A percentile compares a stretch with the other conserved stretches of the same genome.
These are phyloP conservation scores for Cosmia trapezina DNA, from an alignment of 2,888 invertebrate genomes.

Conservation along the genomic window DNA sequence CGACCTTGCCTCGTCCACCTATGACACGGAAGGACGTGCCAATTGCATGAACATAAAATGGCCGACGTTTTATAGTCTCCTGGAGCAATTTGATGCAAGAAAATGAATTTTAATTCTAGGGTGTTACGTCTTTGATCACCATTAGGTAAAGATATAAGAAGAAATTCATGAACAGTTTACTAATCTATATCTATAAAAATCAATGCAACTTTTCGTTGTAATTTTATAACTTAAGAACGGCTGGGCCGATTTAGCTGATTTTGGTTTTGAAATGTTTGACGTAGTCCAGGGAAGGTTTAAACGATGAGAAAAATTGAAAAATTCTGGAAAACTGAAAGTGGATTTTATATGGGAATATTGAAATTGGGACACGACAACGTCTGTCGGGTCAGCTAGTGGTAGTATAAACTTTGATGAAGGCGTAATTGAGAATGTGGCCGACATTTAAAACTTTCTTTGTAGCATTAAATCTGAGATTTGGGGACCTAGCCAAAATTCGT, in stretches of 20 bases:
- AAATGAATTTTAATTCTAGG: constrained; percentile 24
- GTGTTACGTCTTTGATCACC: constrained; percentile 36
- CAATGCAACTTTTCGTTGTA: too few species aligned
- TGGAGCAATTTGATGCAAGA: constrained; percentile 37
- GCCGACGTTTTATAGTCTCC: constrained; percentile 37
- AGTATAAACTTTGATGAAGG: constrained; percentile 3
- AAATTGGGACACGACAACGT: too few species aligned
- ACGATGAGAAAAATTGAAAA: too few species aligned
- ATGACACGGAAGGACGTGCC: constrained; percentile 64
- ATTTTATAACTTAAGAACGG: too few species aligned
- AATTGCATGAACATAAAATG: constrained; percentile 60
- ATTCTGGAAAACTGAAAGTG: too few species aligned
- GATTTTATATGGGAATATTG: too few species aligned
- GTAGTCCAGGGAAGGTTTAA: too few species aligned
- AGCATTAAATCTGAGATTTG: background rate
- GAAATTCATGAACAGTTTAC: constrained; percentile 17
- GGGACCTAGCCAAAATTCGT: background rate
- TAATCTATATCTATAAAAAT: too few species aligned
- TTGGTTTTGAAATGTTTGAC: too few species aligned
- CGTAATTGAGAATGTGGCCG: background rate
- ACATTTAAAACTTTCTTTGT: background rate
- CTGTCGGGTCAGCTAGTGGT: too few species aligned
- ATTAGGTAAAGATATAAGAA: constrained; percentile 15
- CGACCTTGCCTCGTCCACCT: constrained; percentile 64
- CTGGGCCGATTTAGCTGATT: too few species aligned